Conservation (phyloP, 2,113 vertebrate species). For the Syrrhaptes paradoxus region DNA sequence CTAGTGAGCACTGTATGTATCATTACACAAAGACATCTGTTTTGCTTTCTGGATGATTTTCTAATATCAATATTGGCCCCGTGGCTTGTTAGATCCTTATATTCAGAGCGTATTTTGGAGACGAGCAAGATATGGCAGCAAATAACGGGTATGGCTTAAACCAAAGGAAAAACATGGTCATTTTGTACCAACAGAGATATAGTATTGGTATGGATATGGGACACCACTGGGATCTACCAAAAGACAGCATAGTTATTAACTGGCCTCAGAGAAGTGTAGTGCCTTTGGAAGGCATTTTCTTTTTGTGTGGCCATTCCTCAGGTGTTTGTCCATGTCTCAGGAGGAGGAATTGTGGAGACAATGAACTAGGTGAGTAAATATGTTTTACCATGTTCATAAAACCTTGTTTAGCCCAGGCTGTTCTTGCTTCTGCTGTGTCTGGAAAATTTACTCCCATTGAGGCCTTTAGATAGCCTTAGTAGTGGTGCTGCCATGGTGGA, state of each 20-base stretch:
- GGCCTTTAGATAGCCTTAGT: background rate
- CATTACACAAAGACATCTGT: background rate
- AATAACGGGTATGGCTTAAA: background rate
- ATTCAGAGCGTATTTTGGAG: background rate
- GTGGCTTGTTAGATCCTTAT: background rate
- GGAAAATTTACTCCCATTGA: background rate
- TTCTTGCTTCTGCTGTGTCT: background rate
- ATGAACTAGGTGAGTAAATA: background rate
- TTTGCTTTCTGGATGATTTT: background rate
- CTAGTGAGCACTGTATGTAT: background rate
- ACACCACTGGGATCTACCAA: background rate
- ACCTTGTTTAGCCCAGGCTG: background rate
- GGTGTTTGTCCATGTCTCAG: background rate
- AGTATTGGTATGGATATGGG: background rate
- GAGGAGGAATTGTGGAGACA: background rate
- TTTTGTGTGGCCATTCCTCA: background rate
- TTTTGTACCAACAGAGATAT: background rate
- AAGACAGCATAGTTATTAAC: background rate
- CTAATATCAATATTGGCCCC: rapidly evolving
- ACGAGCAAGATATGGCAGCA: background rate
- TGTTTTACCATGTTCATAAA: background rate
- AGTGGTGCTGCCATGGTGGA: background rate
- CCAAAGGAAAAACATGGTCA: background rate
- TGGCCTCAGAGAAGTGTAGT: background rate
- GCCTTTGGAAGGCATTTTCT: background rate